These are phyloP conservation scores for Corbicula japonica DNA, from an alignment of 2,888 invertebrate species.

Conservation along the genomic window DNA sequence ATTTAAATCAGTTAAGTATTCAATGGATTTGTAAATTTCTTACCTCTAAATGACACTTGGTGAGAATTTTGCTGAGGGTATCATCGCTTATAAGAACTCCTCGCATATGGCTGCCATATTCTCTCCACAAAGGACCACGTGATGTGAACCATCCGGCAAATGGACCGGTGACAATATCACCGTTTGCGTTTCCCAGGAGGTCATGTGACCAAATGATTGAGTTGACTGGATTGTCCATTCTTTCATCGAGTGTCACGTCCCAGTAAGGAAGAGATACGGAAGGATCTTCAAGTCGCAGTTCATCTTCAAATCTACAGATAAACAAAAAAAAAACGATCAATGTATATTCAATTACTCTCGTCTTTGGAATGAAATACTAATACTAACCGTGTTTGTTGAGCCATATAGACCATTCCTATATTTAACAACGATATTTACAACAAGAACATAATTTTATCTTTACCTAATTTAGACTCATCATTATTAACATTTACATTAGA, in stretches of 20 bases:
- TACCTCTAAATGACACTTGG: conserved; percentile 24
- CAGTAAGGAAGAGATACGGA: conserved; percentile 35
- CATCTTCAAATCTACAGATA: conserved; percentile 36
- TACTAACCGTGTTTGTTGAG: no score
- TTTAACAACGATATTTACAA: no score
- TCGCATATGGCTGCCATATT: conserved; percentile 15
- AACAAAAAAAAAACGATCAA: not conserved
- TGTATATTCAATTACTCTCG: no score
- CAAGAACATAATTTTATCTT: no score
- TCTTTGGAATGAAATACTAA: no score
- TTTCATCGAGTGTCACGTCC: conserved; percentile 31
- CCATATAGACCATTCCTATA: no score
- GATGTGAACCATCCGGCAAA: conserved; percentile 23
- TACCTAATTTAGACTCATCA: no score
- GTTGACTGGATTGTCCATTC: conserved; percentile 41
- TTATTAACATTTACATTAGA: no score
- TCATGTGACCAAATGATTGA: conserved; percentile 38
- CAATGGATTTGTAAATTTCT: not conserved
- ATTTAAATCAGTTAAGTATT: no score
- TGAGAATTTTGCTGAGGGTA: not conserved
- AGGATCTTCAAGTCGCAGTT: conserved; percentile 31
- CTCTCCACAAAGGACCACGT: conserved; percentile 17
- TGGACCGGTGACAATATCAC: conserved; percentile 35
- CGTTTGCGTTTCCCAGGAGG: conserved; percentile 35
- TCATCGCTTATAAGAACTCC: conserved; percentile 11